Evolutionary conservation across 1,140 invertebrate genomes (phyloP).

Genomic region (Melanaphis sacchari): DNA sequence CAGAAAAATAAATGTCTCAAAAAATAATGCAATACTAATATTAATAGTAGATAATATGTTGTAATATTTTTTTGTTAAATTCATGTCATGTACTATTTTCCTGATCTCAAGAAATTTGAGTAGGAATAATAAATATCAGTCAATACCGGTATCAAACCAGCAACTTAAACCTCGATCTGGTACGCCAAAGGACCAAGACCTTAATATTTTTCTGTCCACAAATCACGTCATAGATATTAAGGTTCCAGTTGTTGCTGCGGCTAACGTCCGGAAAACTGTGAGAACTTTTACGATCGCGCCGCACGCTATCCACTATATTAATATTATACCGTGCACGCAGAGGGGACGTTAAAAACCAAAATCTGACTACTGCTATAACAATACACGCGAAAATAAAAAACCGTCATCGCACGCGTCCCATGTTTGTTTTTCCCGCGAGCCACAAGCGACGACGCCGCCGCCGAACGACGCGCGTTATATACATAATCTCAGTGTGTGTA

Average conservation of each 20-base stretch:
- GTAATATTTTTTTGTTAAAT: too few species aligned
- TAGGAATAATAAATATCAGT: not conserved
- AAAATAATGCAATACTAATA: too few species aligned
- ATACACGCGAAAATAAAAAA: not conserved
- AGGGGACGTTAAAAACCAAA: not conserved
- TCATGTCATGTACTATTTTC: too few species aligned
- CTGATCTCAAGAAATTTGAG: too few species aligned
- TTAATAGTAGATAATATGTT: too few species aligned
- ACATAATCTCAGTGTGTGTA: not conserved
- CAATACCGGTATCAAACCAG: not conserved
- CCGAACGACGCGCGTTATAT: not conserved
- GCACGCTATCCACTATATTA: not conserved
- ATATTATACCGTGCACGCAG: too few species aligned
- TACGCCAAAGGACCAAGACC: not conserved
- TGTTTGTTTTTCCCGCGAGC: slow-evolving; percentile 47
- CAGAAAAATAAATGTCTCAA: too few species aligned
- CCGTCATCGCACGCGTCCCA: slow-evolving; percentile 13
- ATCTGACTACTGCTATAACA: not conserved
- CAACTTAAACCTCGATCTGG: not conserved
- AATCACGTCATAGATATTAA: not conserved
- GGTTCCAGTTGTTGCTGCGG: not conserved
- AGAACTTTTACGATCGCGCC: not conserved
- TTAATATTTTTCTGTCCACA: not conserved
- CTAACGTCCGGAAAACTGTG: not conserved
- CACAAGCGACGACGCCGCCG: not conserved